These are phyloP conservation scores for Sterna hirundo DNA, from an alignment of 2,113 vertebrate genomes.

Conservation along the genomic window DNA sequence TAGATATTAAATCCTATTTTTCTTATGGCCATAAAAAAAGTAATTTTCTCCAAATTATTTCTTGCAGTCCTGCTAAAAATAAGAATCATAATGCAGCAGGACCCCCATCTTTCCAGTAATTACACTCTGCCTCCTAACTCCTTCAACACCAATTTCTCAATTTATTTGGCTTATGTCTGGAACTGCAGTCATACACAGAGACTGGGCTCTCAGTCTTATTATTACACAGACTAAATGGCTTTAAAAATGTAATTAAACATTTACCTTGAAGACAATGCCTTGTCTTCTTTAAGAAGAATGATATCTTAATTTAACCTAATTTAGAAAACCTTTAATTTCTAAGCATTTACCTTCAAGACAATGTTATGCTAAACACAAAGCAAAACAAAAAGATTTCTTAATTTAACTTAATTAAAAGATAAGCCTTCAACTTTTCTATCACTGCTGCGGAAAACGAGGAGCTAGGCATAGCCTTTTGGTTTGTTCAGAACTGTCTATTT, in stretches of 20 bases:
- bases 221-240: not conserved
- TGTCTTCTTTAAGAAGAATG: slow-evolving; percentile 30
- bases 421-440: not conserved
- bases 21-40: not conserved
- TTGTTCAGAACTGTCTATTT: not conserved
- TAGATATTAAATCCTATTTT: slow-evolving; percentile 53
- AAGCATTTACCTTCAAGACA: slow-evolving; percentile 20
- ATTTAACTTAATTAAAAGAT: slow-evolving; percentile 57
- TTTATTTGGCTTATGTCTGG: not conserved
- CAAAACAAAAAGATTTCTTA: slow-evolving; percentile 35
- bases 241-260: slow-evolving; percentile 51
- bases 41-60: slow-evolving; percentile 54
- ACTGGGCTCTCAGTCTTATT: not conserved
- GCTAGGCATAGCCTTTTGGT: accelerated
- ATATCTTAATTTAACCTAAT: slow-evolving; percentile 43
- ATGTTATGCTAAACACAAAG: not conserved
- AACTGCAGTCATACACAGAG: not conserved
- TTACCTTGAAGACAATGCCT: slow-evolving; percentile 41
- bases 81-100: not conserved
- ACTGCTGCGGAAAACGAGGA: not conserved
- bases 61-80: slow-evolving; percentile 33
- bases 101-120: slow-evolving; percentile 13
- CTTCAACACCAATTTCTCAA: slow-evolving; percentile 14
- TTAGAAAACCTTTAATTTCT: slow-evolving; percentile 14
- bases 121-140: slow-evolving; percentile 23